A percentile compares a stretch with the other conserved stretches of the same genome.
Evolutionary conservation across 2,113 vertebrate species (phyloP).

Genomic region (Pangasianodon gigas): DNA sequence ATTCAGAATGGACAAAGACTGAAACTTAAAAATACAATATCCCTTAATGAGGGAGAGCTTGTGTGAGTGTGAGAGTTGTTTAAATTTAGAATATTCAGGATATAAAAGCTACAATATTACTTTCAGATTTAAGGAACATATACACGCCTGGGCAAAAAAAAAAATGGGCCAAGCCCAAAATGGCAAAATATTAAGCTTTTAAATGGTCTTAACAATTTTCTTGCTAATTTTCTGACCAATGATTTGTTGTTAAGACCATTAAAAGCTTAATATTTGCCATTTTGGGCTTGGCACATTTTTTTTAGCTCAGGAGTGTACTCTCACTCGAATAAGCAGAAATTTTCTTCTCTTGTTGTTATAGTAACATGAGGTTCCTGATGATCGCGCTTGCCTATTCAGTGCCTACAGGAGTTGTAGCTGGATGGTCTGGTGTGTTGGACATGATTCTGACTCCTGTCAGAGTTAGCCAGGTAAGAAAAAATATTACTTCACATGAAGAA

Average conservation of each 20-base stretch:
- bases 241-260: no score
- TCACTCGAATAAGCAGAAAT: neutral
- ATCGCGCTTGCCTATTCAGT: conserved; percentile 93
- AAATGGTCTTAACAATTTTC: no score
- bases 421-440: conserved; percentile 94
- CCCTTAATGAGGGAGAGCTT: neutral
- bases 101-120: neutral
- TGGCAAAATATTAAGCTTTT: no score
- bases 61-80: neutral
- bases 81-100: neutral
- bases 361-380: conserved; percentile 95
- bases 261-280: no score
- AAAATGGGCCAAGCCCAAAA: no score
- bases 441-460: conserved; percentile 91
- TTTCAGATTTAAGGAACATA: neutral
- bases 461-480: conserved; percentile 86
- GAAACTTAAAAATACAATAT: neutral
- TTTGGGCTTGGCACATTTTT: no score
- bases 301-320: no score
- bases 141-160: neutral
- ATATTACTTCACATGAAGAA: neutral
- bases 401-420: conserved; percentile 90
- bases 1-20: neutral
- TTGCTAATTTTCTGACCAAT: no score
- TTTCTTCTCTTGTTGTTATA: conserved; percentile 58